These are phyloP conservation scores for human (Homo sapiens) DNA, from an alignment of 2,113 vertebrate genomes.

Conservation along the genomic window GRCh38 chr1:33604001-33604500, in stretches of 20 bases:
- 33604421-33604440: neutral
- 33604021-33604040: neutral
- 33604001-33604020: accelerated
- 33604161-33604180: neutral
- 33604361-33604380: neutral
- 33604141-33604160: neutral
- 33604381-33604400: neutral
- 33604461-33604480: neutral
- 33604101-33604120: neutral
- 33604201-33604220: neutral
- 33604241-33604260: neutral
- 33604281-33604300: neutral
- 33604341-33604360: neutral
- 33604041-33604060: neutral
- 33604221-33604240: neutral
- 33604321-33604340: neutral
- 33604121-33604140: neutral
- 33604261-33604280: neutral
- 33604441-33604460: neutral
- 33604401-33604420: neutral
- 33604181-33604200: neutral
- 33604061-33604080: neutral
- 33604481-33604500: neutral
- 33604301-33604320: neutral
- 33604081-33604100: neutral